Conservation (phyloP, 92 coral and sea anemone genomes). For the Blastomussa wellsi region DNA sequence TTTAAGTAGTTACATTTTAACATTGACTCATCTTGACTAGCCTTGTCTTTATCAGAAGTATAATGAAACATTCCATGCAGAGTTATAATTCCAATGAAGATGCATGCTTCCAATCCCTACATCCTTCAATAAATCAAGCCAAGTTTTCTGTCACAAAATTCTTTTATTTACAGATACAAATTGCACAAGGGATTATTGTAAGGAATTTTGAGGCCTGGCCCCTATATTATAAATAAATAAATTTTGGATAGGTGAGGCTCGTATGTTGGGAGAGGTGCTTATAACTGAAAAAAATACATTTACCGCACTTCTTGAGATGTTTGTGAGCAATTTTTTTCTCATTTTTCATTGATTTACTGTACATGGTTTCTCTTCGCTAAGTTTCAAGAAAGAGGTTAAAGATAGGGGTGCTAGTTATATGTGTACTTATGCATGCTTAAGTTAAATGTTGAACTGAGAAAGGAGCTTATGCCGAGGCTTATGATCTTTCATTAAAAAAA, state of each 20-base stretch:
- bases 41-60: not conserved
- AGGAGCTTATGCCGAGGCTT: too few relatives aligned
- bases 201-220: not conserved
- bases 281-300: too few relatives aligned
- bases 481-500: too few relatives aligned
- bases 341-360: too few relatives aligned
- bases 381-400: too few relatives aligned
- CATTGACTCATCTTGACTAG: not conserved
- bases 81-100: conserved; percentile 3
- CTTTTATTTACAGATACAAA: not conserved
- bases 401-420: too few relatives aligned
- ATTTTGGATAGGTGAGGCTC: not conserved
- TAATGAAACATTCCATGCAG: not conserved
- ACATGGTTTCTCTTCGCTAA: too few relatives aligned
- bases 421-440: too few relatives aligned
- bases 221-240: too few relatives aligned
- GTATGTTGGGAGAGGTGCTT: not conserved
- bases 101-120: not conserved
- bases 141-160: not conserved
- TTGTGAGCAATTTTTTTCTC: too few relatives aligned
- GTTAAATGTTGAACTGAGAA: too few relatives aligned
- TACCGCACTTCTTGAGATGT: too few relatives aligned
- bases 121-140: not conserved
- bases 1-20: not conserved
- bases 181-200: not conserved